A percentile compares a stretch with the other conserved stretches of the same genome.
Evolutionary conservation across 2,113 vertebrate genomes (phyloP).

Genomic region (Pheucticus melanocephalus): DNA sequence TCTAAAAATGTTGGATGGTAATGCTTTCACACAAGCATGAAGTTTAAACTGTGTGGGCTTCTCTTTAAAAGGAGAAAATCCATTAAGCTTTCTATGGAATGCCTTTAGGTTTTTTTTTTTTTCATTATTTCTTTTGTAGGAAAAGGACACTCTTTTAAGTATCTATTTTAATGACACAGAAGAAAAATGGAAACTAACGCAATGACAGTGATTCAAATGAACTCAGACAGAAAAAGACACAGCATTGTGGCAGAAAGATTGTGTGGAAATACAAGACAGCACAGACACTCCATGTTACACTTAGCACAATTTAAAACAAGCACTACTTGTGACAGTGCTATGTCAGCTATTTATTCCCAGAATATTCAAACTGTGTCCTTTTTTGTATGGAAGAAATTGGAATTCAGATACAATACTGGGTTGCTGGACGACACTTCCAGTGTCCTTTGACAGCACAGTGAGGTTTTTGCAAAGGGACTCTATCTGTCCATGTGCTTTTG

Average conservation of each 20-base stretch:
- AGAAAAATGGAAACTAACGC: neutral
- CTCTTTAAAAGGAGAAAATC: neutral
- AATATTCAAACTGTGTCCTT: neutral
- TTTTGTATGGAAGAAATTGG: neutral
- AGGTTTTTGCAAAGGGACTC: neutral
- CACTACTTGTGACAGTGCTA: neutral
- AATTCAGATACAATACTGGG: neutral
- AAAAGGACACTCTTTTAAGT: neutral
- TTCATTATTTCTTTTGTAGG: neutral
- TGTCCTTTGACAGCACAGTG: neutral
- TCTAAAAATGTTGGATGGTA: neutral
- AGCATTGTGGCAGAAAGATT: neutral
- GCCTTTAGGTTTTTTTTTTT: neutral
- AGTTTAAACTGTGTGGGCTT: neutral
- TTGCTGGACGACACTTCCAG: neutral
- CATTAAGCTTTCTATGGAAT: neutral
- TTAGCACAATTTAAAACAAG: neutral
- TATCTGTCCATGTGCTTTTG: neutral
- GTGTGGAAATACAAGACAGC: neutral
- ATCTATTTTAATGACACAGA: neutral
- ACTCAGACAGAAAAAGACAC: neutral
- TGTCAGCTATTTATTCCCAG: neutral
- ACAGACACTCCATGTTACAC: neutral
- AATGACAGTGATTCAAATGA: neutral
- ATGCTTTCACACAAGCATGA: neutral